Evolutionary conservation across 2,797 vertebrate species (phyloP), one percentile per base, ranked within the genome.

Genomic region (Sebastes diploproa): DNA sequence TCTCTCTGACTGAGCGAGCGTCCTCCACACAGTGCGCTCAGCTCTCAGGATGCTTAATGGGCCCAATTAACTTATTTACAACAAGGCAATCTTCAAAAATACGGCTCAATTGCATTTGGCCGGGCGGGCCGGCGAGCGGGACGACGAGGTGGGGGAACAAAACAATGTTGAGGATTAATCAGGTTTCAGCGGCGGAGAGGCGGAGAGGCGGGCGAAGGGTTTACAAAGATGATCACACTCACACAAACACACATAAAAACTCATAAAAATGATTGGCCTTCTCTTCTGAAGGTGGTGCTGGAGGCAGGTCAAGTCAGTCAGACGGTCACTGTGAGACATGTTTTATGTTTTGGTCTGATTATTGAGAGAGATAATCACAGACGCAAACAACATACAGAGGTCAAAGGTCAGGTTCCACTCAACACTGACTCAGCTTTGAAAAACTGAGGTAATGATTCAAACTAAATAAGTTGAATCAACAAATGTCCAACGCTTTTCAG

Each of bases 1-100:
- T 60, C 74, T 77, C 55, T 60, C 67, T 66, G 68, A 63, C 61
- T 70, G 34, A 74, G 69, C 7, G 69, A 75, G 30, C n/a, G 14
- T 72, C 84, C 84, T 78, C 63, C 66, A 79, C 80, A 71, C 72
- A 20, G 22, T 16, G 59, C 66, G 66, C 50, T 25, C 29, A 20
- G 70, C 81, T 81, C 83, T 76, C 81, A 56, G 65, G 80, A 88
- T 59, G 65, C 72, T 84, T 87, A 89, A 89, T 87, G 82, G 89
- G 88, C 73, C 86, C 83, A 89, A 91, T 88, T 85, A 87, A 73
- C 78, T 85, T 69, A 89, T 84, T 86, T 80, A 88, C 82, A 82
- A 73, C 73, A 38, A 88, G 78, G 84, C 67, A 67, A 82, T 78
- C 73, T 87, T 83, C 72, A 76, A 81, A 80, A 86, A 85, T 73